phyloP scores from a whole-genome alignment of 2,113 vertebrate species.

The Garra rufa region DNA sequence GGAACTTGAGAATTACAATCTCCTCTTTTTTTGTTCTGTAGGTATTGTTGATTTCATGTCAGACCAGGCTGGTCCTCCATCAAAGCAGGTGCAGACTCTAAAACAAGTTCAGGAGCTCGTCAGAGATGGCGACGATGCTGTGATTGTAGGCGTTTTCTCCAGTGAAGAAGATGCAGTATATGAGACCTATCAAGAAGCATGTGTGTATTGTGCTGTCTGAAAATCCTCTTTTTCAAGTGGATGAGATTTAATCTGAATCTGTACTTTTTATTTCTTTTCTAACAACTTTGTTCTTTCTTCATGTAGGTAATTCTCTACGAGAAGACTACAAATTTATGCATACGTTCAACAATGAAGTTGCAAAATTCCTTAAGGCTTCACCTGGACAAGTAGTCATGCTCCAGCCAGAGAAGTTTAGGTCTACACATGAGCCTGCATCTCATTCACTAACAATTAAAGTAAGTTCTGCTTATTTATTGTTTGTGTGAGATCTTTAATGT shows the following conservation, averaged over 20 bases:
- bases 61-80: conserved; percentile 92
- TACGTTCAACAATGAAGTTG: conserved; percentile 85
- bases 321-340: conserved; percentile 95
- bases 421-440: conserved; percentile 84
- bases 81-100: conserved; percentile 84
- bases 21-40: conserved; percentile 57
- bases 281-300: conserved; percentile 18
- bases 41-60: conserved; percentile 93
- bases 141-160: conserved; percentile 87
- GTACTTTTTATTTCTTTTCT: neutral
- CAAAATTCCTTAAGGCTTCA: conserved; percentile 83
- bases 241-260: neutral
- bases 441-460: conserved; percentile 82
- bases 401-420: conserved; percentile 93
- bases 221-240: neutral
- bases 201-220: conserved; percentile 71
- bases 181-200: conserved; percentile 88
- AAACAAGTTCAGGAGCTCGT: conserved; percentile 93
- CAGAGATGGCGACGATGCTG: conserved; percentile 89
- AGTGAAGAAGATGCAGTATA: conserved; percentile 81
- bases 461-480: conserved; percentile 35
- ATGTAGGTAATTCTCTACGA: conserved; percentile 86
- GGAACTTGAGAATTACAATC: neutral
- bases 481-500: neutral
- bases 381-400: conserved; percentile 82